Percentiles rank a stretch among this genome's conserved stretches.
phyloP scores from a whole-genome alignment of 92 coral and sea anemone genomes.

The Zoanthus sansibaricus region DNA sequence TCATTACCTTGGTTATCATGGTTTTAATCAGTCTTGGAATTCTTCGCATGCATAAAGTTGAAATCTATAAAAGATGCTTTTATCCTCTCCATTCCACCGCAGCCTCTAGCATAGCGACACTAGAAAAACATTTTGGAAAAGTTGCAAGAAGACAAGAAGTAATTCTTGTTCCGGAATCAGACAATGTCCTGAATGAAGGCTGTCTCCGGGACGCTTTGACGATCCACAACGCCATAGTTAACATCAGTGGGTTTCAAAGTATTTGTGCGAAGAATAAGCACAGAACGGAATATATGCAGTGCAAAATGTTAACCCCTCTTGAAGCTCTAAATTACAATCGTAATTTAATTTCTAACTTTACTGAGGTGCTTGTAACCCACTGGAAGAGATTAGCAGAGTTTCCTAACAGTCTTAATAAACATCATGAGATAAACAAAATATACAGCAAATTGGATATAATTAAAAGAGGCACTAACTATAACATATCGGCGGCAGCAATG shows the following conservation, averaged over 20 bases:
- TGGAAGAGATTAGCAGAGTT: slow-evolving; percentile 40
- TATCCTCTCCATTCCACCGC: slow-evolving; percentile 35
- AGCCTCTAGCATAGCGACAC: slow-evolving; percentile 22
- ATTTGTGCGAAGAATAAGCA: slow-evolving; percentile 38
- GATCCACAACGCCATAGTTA: slow-evolving; percentile 47
- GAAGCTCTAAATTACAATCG: slow-evolving; percentile 54
- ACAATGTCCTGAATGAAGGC: slow-evolving; percentile 48
- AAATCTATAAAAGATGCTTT: slow-evolving; percentile 32
- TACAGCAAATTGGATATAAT: slow-evolving; percentile 30
- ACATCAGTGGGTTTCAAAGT: slow-evolving; percentile 48
- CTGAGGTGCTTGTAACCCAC: slow-evolving; percentile 29
- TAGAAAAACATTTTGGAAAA: slow-evolving; percentile 35
- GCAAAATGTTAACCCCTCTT: slow-evolving; percentile 67
- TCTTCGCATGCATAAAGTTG: slow-evolving; percentile 26
- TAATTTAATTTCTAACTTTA: slow-evolving; percentile 21
- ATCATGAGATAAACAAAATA: slow-evolving; percentile 44
- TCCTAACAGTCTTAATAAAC: slow-evolving; percentile 60
- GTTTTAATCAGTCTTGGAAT: slow-evolving; percentile 59
- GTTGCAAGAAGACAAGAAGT: slow-evolving; percentile 49
- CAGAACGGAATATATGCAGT: not conserved
- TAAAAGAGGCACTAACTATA: not conserved
- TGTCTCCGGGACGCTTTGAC: slow-evolving; percentile 63
- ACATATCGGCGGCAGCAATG: slow-evolving; percentile 63
- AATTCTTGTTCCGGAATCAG: slow-evolving; percentile 47
- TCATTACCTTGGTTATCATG: slow-evolving; percentile 26